Evolutionary conservation across 2,888 invertebrate species (phyloP), one percentile per base, ranked within the genome.

Genomic region (Chloromyia formosa): DNA sequence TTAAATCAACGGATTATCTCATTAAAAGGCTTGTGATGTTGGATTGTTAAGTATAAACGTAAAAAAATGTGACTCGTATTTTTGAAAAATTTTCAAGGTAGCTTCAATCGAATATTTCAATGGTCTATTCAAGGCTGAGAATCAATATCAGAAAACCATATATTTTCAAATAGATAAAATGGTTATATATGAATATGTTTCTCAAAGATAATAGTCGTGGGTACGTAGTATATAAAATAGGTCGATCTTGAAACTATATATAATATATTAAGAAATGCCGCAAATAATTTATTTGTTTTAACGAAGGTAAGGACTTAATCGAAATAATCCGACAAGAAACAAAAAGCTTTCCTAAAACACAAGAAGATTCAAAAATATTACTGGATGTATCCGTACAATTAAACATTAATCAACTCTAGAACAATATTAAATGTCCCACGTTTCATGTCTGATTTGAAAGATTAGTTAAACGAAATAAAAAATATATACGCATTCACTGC

Each of bases 21-120:
- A 61, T 56, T 71, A 77, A 58, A 77, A 77, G 77, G 77, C 75
- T 77, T 77, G 77, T 77, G 77, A 77, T 74, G 75, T 74, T 72
- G 62, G 74, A 66, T 66, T 69, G 68, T 27, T 74, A 66, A 53
- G 40, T 75, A 64, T 61, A 76, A 74, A 73, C 60, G 62, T 64
- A 72, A 60, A 42, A 16, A 54, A 54, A 69, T 27, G 72, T 71
- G 61, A n/a, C n/a, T 71, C 74, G 62, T 73, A 77, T 74, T 75
- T 74, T 73, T 73, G 60, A 75, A 69, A 61, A 71, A 49, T 60
- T 74, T 76, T 76, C 69, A 69, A 74, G n/a, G 35, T 69, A 71
- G 49, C 54, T 74, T 45, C 64, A 71, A 74, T 74, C 60, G 58
- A 72, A 72, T 72, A 72, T 40, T 60, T 72, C 58, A 72, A 72